These are phyloP conservation scores for Nestor notabilis DNA, from an alignment of 2,113 vertebrate genomes.

Conservation along the genomic window DNA sequence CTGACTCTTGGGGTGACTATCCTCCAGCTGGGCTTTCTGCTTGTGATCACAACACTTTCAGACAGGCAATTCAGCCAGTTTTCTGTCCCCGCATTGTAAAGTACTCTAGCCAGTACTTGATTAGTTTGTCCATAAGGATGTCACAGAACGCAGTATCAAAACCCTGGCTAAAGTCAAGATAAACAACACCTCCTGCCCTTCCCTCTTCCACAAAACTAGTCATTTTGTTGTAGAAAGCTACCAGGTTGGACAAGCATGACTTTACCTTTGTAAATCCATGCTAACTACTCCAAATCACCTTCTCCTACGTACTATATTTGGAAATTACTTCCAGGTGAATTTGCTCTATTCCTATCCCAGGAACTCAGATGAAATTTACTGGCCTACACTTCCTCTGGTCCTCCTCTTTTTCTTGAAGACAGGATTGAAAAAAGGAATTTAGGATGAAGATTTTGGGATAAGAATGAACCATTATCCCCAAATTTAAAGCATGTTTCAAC, in stretches of 20 bases:
- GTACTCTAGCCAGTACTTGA: not conserved
- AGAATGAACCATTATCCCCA: not conserved
- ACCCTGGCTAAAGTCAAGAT: not conserved
- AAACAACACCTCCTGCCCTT: not conserved
- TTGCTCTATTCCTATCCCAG: not conserved
- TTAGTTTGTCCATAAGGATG: not conserved
- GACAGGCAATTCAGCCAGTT: not conserved
- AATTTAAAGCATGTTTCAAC: not conserved
- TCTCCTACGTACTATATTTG: not conserved
- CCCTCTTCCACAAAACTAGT: not conserved
- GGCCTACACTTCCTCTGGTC: not conserved
- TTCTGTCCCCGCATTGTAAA: not conserved
- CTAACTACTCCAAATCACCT: not conserved
- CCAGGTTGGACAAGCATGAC: not conserved
- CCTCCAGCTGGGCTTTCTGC: not conserved
- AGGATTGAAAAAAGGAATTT: not conserved
- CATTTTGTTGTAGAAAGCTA: not conserved
- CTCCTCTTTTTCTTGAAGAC: not conserved
- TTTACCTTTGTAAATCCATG: not conserved
- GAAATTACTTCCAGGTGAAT: not conserved
- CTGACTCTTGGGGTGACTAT: not conserved
- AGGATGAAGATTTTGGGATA: not conserved
- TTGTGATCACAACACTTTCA: not conserved
- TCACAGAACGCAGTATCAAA: not conserved
- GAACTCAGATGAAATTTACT: not conserved